Percentiles rank a stretch among this genome's conserved stretches.
phyloP scores from a whole-genome alignment of 2,797 vertebrate species.

The Bufotes viridis region DNA sequence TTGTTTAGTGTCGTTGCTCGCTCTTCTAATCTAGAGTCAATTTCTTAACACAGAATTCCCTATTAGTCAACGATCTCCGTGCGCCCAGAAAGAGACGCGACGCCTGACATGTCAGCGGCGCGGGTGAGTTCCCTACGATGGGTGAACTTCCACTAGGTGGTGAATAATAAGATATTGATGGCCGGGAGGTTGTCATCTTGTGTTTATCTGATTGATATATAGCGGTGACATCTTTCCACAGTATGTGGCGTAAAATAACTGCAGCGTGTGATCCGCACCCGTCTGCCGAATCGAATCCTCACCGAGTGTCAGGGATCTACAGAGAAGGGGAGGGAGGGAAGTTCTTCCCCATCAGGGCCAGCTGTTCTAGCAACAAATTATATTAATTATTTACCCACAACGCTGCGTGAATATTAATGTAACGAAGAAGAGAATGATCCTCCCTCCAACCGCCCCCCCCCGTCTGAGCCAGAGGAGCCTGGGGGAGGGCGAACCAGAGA shows the following conservation, averaged over 20 bases:
- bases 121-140: not conserved
- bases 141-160: not conserved
- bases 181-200: not conserved
- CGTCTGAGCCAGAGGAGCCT: conserved; percentile 22
- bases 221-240: conserved; percentile 7
- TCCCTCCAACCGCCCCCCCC: not conserved
- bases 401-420: conserved; percentile 59
- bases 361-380: conserved; percentile 59
- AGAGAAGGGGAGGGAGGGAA: conserved; percentile 14
- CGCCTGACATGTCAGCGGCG: not conserved
- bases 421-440: conserved; percentile 29
- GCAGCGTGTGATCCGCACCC: not conserved
- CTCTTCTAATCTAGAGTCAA: not conserved
- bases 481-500: conserved; percentile 24
- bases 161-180: not conserved
- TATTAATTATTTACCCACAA: conserved; percentile 63
- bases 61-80: conserved; percentile 13
- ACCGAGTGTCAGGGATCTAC: not conserved
- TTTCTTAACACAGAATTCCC: not conserved
- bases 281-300: conserved; percentile 1
- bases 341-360: conserved; percentile 30
- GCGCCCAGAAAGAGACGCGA: not conserved
- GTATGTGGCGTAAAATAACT: not conserved
- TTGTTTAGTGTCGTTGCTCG: not conserved
- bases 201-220: not conserved